Conservation (phyloP, 1,140 invertebrate species). For the Cotesia typhae region DNA sequence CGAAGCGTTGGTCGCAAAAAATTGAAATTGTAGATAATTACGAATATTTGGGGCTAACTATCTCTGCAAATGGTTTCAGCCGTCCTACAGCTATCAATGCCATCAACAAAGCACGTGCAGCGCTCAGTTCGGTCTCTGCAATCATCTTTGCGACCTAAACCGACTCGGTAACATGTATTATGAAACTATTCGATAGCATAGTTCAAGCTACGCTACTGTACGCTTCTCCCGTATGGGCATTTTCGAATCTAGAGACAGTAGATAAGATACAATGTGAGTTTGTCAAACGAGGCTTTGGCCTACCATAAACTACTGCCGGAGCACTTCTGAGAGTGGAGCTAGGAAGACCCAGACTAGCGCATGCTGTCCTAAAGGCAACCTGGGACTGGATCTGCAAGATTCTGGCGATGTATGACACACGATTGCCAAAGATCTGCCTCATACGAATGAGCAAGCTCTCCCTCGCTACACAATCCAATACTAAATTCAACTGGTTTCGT, state of each 20-base stretch:
- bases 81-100: neutral
- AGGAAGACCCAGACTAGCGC: neutral
- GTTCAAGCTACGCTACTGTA: neutral
- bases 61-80: neutral
- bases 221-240: neutral
- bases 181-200: neutral
- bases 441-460: too few species aligned
- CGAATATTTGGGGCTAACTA: neutral
- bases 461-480: too few species aligned
- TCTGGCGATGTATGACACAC: too few species aligned
- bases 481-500: neutral
- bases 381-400: neutral
- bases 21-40: neutral
- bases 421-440: too few species aligned
- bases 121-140: neutral
- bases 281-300: neutral
- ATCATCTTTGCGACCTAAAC: neutral
- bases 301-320: neutral
- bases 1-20: slow-evolving; percentile 32
- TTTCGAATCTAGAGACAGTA: neutral
- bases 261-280: neutral
- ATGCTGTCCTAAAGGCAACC: neutral
- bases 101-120: slow-evolving; percentile 8
- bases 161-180: neutral
- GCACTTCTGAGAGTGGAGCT: neutral